phyloP scores from a whole-genome alignment of 2,113 vertebrate genomes.

The Trichechus manatus region DNA sequence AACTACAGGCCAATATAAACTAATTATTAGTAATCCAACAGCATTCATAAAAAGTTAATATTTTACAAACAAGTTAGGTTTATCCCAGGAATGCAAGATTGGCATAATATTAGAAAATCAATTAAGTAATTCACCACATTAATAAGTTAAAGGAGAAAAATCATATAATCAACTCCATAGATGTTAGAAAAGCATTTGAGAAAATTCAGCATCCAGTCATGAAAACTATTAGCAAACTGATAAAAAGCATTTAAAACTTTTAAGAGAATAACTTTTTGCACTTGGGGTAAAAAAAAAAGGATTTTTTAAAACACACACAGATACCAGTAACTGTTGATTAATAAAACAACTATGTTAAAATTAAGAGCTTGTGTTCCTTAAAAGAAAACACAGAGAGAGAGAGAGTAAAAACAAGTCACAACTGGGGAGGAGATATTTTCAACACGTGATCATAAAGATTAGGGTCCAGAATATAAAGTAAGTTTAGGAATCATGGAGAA shows the following conservation, averaged over 20 bases:
- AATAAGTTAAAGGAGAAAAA: not conserved
- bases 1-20: not conserved
- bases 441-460: not conserved
- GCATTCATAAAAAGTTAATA: not conserved
- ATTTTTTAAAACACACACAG: not conserved
- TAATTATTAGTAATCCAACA: not conserved
- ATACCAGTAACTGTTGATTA: not conserved
- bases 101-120: not conserved
- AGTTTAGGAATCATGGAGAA: conserved; percentile 36
- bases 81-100: not conserved
- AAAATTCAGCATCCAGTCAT: not conserved
- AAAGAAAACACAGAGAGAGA: not conserved
- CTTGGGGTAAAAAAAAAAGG: not conserved
- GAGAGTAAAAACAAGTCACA: not conserved
- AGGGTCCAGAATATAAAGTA: not conserved
- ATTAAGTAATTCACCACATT: not conserved
- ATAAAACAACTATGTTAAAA: not conserved
- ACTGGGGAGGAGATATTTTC: not conserved
- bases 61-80: not conserved
- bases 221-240: not conserved
- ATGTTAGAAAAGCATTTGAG: not conserved
- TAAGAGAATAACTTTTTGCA: conserved; percentile 3
- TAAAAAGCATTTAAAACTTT: not conserved
- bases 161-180: not conserved
- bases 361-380: not conserved